Conservation (phyloP, 2,113 vertebrate species). For the Scalopus aquaticus region DNA sequence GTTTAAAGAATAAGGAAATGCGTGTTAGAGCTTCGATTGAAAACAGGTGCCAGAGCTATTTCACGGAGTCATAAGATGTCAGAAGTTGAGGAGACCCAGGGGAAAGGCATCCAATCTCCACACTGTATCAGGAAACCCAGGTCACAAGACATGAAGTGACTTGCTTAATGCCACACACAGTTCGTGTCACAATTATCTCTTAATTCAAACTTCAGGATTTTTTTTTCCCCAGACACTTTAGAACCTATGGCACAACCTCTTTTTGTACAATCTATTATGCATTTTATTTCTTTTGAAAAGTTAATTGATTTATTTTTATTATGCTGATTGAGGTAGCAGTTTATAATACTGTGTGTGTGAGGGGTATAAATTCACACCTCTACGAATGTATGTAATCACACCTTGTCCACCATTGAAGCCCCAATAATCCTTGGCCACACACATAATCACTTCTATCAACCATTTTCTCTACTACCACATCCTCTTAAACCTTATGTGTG, state of each 20-base stretch:
- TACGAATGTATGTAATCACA: too few relatives aligned
- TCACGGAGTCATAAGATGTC: not conserved
- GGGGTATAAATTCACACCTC: too few relatives aligned
- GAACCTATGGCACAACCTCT: not conserved
- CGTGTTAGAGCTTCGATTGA: constrained; percentile 66
- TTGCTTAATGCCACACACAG: constrained; percentile 39
- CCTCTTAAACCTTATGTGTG: not conserved
- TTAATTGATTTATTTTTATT: too few relatives aligned
- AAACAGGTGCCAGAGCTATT: constrained; percentile 63
- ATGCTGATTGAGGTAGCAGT: too few relatives aligned
- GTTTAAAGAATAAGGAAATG: constrained; percentile 67
- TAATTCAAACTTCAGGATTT: not conserved
- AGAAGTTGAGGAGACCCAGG: not conserved
- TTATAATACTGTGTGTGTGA: too few relatives aligned
- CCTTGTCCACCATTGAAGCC: too few relatives aligned
- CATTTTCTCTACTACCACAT: not conserved
- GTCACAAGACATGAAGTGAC: constrained; percentile 29
- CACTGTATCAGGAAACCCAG: constrained; percentile 46
- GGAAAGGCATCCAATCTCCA: constrained; percentile 29
- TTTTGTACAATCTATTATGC: not conserved
- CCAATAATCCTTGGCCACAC: too few relatives aligned
- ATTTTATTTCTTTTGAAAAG: not conserved
- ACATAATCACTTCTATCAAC: not conserved
- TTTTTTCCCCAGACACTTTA: not conserved
- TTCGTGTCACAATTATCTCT: not conserved